Percentiles rank a stretch among this genome's conserved stretches.
Evolutionary conservation across 1,140 invertebrate genomes (phyloP).

Genomic region (Pachypeltis micranthus): DNA sequence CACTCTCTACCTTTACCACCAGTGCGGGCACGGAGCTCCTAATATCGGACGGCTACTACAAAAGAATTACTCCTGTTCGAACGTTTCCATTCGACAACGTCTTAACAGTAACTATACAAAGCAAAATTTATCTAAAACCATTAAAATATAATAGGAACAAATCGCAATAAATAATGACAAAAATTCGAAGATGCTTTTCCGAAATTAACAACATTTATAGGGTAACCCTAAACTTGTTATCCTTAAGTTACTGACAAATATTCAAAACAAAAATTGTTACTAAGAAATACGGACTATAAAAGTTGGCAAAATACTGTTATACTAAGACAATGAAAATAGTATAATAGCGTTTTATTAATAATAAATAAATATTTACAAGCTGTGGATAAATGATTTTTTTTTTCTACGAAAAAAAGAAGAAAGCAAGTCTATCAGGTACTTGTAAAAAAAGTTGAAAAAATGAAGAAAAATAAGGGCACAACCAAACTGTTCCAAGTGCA

Average conservation of each 20-base stretch:
- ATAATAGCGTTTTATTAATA: not conserved
- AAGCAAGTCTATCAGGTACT: slow-evolving; percentile 5
- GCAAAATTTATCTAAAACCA: not conserved
- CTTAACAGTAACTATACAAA: no score
- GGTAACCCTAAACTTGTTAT: not conserved
- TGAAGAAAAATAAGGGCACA: no score
- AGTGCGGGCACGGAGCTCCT: no score
- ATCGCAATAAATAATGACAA: not conserved
- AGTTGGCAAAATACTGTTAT: not conserved
- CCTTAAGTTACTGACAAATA: not conserved
- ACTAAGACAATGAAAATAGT: not conserved
- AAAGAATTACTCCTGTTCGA: no score
- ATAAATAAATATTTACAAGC: not conserved
- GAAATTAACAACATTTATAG: not conserved
- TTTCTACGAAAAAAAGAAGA: not conserved
- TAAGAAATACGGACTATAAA: not conserved
- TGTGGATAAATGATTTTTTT: slow-evolving; percentile 2
- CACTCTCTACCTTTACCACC: no score
- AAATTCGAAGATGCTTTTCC: not conserved
- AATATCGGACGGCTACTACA: no score
- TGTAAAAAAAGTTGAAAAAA: not conserved
- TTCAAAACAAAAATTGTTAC: not conserved
- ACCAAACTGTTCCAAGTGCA: not conserved
- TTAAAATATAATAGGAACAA: slow-evolving; percentile 4
- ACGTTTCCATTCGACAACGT: no score